A percentile compares a stretch with the other conserved stretches of the same genome.
phyloP scores from a whole-genome alignment of 2,797 vertebrate genomes.

The Pseudopleuronectes americanus region DNA sequence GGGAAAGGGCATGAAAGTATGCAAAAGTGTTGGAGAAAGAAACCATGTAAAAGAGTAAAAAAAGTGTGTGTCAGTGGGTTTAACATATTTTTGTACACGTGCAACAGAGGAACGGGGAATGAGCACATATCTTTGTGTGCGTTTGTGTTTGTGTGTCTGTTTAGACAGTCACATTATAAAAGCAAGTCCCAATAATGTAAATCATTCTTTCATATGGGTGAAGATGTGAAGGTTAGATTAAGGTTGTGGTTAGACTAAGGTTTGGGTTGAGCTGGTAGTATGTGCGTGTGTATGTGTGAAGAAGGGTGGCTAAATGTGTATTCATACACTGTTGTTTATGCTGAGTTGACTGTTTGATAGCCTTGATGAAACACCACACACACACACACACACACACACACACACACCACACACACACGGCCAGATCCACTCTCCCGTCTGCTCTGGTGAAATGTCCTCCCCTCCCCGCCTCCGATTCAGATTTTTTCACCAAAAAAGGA shows the following conservation, averaged over 20 bases:
- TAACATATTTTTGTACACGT: not conserved
- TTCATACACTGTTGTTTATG: slow-evolving; percentile 65
- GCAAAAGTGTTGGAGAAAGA: slow-evolving; percentile 50
- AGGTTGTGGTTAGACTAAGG: too few relatives aligned
- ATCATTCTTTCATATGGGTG: not conserved
- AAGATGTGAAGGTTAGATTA: too few relatives aligned
- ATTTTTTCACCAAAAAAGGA: slow-evolving; percentile 90
- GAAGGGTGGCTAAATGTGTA: slow-evolving; percentile 16
- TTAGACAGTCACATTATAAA: not conserved
- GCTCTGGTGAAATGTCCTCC: slow-evolving; percentile 68
- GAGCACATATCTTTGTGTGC: slow-evolving; percentile 9
- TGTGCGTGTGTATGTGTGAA: not conserved
- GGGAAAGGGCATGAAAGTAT: slow-evolving; percentile 22
- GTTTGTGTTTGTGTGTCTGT: slow-evolving; percentile 2
- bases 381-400: slow-evolving; percentile 68
- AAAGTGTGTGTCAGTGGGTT: slow-evolving; percentile 8
- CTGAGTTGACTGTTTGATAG: slow-evolving; percentile 79
- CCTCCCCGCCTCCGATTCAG: slow-evolving; percentile 77
- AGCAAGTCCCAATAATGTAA: not conserved
- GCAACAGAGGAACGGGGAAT: not conserved
- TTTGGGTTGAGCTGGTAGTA: not conserved
- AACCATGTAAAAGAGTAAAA: slow-evolving; percentile 41
- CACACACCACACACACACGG: slow-evolving; percentile 64
- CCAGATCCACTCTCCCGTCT: slow-evolving; percentile 72
- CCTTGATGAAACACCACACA: slow-evolving; percentile 69